phyloP scores from a whole-genome alignment of 2,888 invertebrate species.

The Portevinia maculata region DNA sequence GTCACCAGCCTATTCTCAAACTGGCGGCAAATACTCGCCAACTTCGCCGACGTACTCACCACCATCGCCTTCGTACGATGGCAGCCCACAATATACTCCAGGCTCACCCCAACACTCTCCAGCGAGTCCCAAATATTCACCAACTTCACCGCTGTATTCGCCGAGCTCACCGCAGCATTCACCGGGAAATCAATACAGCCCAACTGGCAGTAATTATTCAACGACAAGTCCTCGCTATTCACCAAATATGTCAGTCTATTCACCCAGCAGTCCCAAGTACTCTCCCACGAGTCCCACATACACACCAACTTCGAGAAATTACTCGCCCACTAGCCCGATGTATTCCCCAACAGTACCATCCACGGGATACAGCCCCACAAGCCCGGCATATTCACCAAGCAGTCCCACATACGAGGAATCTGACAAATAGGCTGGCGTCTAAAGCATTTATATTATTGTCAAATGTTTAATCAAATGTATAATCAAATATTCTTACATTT shows the following conservation, averaged over 20 bases:
- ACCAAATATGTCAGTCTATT: conserved; percentile 83
- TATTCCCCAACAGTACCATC: conserved; percentile 92
- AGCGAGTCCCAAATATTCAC: conserved; percentile 90
- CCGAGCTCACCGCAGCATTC: conserved; percentile 90
- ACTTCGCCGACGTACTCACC: conserved; percentile 93
- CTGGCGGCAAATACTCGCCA: conserved; percentile 91
- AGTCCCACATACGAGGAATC: conserved; percentile 83
- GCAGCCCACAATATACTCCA: conserved; percentile 92
- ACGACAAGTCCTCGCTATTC: conserved; percentile 87
- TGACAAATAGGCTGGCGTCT: conserved; percentile 59
- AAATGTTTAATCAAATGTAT: conserved; percentile 1
- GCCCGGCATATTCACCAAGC: conserved; percentile 88
- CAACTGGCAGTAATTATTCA: conserved; percentile 90
- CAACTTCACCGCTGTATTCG: conserved; percentile 91
- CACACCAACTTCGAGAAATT: conserved; percentile 88
- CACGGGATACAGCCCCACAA: conserved; percentile 88
- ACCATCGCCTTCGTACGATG: conserved; percentile 91
- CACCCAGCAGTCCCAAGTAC: conserved; percentile 91
- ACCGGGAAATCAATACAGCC: conserved; percentile 88
- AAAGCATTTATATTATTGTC: not conserved
- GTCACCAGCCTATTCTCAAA: conserved; percentile 91
- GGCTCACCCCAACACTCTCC: conserved; percentile 94
- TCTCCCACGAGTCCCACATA: conserved; percentile 89
- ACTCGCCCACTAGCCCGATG: conserved; percentile 87
- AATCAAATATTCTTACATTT: not conserved